Base-by-base conservation (phyloP, 2,113 vertebrate species). In the Elephantulus edwardii region DNA sequence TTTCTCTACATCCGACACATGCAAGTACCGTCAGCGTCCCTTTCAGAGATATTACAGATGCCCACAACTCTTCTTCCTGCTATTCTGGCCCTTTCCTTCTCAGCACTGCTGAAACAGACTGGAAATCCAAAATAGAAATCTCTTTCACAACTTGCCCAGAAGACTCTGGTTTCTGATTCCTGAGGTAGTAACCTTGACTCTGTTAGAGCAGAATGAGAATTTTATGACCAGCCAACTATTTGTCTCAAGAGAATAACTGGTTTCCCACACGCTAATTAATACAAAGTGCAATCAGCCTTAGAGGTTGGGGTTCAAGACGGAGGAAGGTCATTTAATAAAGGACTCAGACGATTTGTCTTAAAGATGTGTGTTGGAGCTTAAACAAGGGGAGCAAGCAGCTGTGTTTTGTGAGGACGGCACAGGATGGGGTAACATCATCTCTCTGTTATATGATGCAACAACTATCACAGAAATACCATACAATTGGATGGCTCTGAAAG, bases 41-140 rank as follows among this genome's bases (percentile, higher is more conserved):
- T 75, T 79, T 80, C 77, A n/a, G 66, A 84, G 84, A 40, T 82
- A 78, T 87, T 95, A 79, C 74, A 93, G 87, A 93, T 83, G 64
- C 87, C 91, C 91, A 87, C 91, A 62, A 93, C 70, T 78, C 40
- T 79, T 84, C 74, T 56, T 75, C n/a, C 1, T 88, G 82, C 90
- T 93, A 58, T 91, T 90, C 66, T 95, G 95, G 86, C 68, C 75
- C 16, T 24, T 60, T 85, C 95, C 94, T 83, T 64, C 71, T 94
- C 88, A 76, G 85, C 38, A 35, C 75, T 91, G 83, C 64, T 30
- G 94, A 92, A 94, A 86, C 96, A 96, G 91, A 92, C 92, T 86
- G 91, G 60, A 66, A 83, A 38, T 92, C 91, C 38, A 91, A 96
- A 95, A 96, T 88, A 95, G 96, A 95, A 95, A 89, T 40, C 89